A percentile compares a stretch with the other conserved stretches of the same genome.
These are phyloP conservation scores for Leucophenga varia DNA, from an alignment of 1,140 invertebrate species.

Conservation along the genomic window DNA sequence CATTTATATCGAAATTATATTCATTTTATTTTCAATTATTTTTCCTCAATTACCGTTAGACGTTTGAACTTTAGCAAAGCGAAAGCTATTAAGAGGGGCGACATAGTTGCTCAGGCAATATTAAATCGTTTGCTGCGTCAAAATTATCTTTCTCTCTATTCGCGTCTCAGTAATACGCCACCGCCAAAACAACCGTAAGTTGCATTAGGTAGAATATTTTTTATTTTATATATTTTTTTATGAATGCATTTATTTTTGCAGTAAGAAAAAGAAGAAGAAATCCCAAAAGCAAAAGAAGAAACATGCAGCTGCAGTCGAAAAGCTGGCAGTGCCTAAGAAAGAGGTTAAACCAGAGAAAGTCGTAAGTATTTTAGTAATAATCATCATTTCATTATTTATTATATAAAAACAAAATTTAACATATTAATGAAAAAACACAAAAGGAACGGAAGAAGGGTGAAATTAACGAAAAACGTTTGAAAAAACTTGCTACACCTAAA, in stretches of 20 bases:
- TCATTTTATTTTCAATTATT: no score
- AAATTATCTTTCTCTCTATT: conserved; percentile 43
- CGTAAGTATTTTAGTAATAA: conserved; percentile 18
- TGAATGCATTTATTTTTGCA: neutral
- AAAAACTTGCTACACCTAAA: conserved; percentile 27
- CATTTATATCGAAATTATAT: no score
- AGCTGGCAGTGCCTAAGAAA: conserved; percentile 27
- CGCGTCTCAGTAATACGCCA: conserved; percentile 35
- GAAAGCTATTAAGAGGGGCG: conserved; percentile 15
- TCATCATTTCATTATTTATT: neutral
- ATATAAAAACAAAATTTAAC: neutral
- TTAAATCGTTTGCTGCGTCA: conserved; percentile 39
- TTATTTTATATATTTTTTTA: neutral
- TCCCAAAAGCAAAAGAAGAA: conserved; percentile 15
- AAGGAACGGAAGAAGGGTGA: conserved; percentile 22
- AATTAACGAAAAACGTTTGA: conserved; percentile 15
- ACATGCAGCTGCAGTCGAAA: conserved; percentile 17
- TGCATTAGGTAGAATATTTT: neutral
- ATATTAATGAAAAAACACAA: neutral
- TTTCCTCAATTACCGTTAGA: conserved; percentile 8
- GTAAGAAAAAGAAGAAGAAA: conserved; percentile 31
- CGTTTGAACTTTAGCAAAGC: conserved; percentile 19
- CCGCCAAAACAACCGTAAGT: conserved; percentile 31
- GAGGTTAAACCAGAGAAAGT: conserved; percentile 14
- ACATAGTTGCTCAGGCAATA: conserved; percentile 29